Percentiles rank a stretch among this genome's conserved stretches.
These are phyloP conservation scores for Holacanthus passer DNA, from an alignment of 2,113 vertebrate species.

Conservation along the genomic window DNA sequence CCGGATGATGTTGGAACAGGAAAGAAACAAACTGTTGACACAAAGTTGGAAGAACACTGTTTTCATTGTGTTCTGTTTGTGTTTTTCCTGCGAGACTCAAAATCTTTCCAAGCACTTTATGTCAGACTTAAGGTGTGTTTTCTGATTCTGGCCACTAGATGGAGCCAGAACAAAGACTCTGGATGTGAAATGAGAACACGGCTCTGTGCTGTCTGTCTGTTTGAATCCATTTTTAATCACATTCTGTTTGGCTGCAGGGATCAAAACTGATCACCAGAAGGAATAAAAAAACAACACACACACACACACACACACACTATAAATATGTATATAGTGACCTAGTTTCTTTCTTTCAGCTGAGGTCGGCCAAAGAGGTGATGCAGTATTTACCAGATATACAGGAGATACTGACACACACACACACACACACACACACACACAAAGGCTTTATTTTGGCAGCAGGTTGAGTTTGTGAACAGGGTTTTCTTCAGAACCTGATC, in stretches of 20 bases:
- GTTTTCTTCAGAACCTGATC: neutral
- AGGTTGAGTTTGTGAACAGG: too few relatives aligned
- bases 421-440: neutral
- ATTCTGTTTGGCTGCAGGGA: slow-evolving; percentile 14
- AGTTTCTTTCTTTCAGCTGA: slow-evolving; percentile 27
- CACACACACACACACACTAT: slow-evolving; percentile 36
- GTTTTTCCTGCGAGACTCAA: neutral
- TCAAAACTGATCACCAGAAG: slow-evolving; percentile 23
- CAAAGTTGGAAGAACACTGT: too few relatives aligned
- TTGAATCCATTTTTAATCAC: slow-evolving; percentile 49
- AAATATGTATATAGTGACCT: slow-evolving; percentile 31
- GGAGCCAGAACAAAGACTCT: slow-evolving; percentile 21
- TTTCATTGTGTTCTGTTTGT: too few relatives aligned
- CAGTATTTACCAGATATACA: slow-evolving; percentile 1
- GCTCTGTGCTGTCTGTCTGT: neutral
- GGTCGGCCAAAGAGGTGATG: neutral
- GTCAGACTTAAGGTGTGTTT: neutral
- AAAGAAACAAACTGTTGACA: too few relatives aligned
- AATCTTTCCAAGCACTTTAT: neutral
- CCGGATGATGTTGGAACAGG: too few relatives aligned
- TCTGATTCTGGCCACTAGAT: slow-evolving; percentile 32
- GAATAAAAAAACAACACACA: slow-evolving; percentile 22
- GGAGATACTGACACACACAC: too few relatives aligned
- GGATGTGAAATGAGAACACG: neutral
- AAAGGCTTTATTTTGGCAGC: neutral